These are phyloP conservation scores for Ramphastos sulfuratus DNA, from an alignment of 2,113 vertebrate species.

Conservation along the genomic window DNA sequence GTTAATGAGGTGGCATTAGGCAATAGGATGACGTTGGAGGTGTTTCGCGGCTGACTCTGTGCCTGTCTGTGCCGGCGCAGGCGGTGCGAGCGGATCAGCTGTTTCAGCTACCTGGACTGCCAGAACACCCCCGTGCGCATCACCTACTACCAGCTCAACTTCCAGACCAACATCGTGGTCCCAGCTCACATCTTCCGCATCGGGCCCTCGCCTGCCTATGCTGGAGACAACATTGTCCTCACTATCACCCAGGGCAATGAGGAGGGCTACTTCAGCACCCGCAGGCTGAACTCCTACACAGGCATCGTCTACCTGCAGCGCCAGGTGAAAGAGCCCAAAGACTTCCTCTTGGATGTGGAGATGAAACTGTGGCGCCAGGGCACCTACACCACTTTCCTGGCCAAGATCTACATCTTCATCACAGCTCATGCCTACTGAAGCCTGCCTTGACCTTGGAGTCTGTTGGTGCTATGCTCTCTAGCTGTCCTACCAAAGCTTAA, in stretches of 20 bases:
- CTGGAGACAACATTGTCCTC: slow-evolving; percentile 87
- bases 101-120: slow-evolving; percentile 86
- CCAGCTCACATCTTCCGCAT: slow-evolving; percentile 94
- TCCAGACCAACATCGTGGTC: slow-evolving; percentile 88
- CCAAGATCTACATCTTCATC: slow-evolving; percentile 92
- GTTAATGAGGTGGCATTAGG: too few species aligned
- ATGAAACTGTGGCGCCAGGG: slow-evolving; percentile 95
- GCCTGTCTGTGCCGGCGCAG: slow-evolving; percentile 54
- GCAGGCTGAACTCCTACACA: slow-evolving; percentile 87
- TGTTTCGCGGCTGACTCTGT: too few species aligned
- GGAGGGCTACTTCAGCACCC: slow-evolving; percentile 88
- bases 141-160: slow-evolving; percentile 90
- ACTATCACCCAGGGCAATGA: slow-evolving; percentile 86
- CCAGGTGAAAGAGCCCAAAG: slow-evolving; percentile 80
- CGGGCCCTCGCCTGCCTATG: slow-evolving; percentile 85
- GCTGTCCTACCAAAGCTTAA: slow-evolving; percentile 54
- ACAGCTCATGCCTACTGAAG: slow-evolving; percentile 79
- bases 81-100: slow-evolving; percentile 86
- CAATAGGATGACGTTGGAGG: too few species aligned
- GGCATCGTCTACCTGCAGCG: slow-evolving; percentile 89
- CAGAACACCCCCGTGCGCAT: slow-evolving; percentile 85
- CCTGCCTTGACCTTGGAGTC: slow-evolving; percentile 13
- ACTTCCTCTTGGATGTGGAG: slow-evolving; percentile 93
- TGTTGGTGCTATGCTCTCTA: slow-evolving; percentile 73
- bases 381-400: slow-evolving; percentile 86